Base-by-base conservation (phyloP, 2,888 invertebrate genomes). In the Drosophila koepferae region DNA sequence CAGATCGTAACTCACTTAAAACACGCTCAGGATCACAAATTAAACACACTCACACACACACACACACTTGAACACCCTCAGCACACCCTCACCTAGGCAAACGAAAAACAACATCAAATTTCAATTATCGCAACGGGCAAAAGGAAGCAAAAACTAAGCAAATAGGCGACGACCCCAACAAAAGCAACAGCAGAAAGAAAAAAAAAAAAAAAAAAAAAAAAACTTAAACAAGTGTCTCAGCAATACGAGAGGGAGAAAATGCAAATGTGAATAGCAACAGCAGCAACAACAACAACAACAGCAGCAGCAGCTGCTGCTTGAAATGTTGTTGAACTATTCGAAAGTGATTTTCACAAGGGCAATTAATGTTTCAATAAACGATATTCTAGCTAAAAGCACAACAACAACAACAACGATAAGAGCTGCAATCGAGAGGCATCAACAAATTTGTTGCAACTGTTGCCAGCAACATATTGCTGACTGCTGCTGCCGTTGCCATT, bases 351-450 rank as follows among this genome's bases (percentile, higher is more conserved):
- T 83, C 83, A 86, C 84, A 84, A 82, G 80, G 79, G 82, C 90
- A 90, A 90, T 91, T 90, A 91, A 91, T 91, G 90, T 90, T 90
- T 91, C 91, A 91, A 91, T 91, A 91, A 91, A 89, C 90, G 91
- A 85, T 90, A 88, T 90, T 87, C 74, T 77, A 74, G 76, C 77
- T 67, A 28, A 53, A 23, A 69, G 36, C 51, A 49, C 43, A 63
- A 60, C 63, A 69, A 46, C 70, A 69, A 43, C 70, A 69, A 46
- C 70, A 72, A 23, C 68, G 67, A 48, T 68, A 71, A 20, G 54
- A 59, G 2, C 74, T 49, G 10, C 58, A 63, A 55, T 51, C 53
- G 53, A 10, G 48, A 54, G 61, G 73, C 62, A 77, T 49, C 71
- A 71, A 77, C 78, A 79, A 82, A 83, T 86, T 86, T 84, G 84